phyloP scores from a whole-genome alignment of 2,888 invertebrate genomes.

The Syritta pipiens region DNA sequence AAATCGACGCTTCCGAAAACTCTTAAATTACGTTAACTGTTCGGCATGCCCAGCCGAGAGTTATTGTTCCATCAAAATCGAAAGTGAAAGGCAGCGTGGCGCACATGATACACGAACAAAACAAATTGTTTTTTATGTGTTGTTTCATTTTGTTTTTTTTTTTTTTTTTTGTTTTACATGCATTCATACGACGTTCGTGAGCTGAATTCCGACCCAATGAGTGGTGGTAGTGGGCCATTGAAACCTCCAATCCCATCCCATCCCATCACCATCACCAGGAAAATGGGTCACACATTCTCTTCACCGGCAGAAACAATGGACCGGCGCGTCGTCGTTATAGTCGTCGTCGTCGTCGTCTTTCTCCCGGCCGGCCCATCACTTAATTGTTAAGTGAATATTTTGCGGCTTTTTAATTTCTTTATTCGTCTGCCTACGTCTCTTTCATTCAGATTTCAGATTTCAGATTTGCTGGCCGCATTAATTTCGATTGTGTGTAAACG shows the following conservation, averaged over 20 bases:
- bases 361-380: conserved; percentile 11
- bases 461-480: conserved; percentile 31
- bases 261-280: too few species aligned
- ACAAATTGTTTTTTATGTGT: too few species aligned
- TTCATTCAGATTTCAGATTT: too few species aligned
- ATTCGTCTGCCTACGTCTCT: conserved; percentile 7
- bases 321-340: too few species aligned
- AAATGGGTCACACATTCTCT: conserved; percentile 19
- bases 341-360: too few species aligned
- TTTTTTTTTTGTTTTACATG: too few species aligned
- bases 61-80: conserved; percentile 4
- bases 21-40: too few species aligned
- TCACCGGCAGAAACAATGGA: conserved; percentile 24
- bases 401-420: conserved; percentile 25
- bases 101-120: too few species aligned
- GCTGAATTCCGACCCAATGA: neutral
- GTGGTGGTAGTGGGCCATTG: neutral
- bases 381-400: conserved; percentile 23
- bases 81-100: conserved; percentile 23
- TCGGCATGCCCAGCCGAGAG: neutral
- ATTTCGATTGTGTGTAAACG: conserved; percentile 32
- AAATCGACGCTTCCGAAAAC: too few species aligned
- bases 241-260: neutral
- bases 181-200: neutral
- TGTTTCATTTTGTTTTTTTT: too few species aligned